These are phyloP conservation scores for Echiichthys vipera DNA, from an alignment of 2,797 vertebrate genomes.

Conservation along the genomic window DNA sequence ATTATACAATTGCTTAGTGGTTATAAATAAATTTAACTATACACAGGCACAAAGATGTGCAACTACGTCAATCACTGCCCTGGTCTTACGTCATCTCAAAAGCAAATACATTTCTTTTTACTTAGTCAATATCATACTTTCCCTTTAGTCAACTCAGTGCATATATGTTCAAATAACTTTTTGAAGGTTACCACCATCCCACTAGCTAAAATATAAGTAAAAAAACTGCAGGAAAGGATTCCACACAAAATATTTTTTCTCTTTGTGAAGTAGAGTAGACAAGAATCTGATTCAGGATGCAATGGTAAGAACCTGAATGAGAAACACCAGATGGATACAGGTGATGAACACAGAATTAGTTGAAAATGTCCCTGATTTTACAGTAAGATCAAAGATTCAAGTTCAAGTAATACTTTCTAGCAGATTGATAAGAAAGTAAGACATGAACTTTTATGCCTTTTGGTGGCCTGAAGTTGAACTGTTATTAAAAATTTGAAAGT, in stretches of 20 bases:
- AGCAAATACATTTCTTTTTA: conserved; percentile 70
- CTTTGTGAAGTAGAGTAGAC: conserved; percentile 80
- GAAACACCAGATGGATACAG: conserved; percentile 85
- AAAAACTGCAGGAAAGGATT: conserved; percentile 77
- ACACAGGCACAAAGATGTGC: conserved; percentile 76
- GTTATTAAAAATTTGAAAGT: conserved; percentile 82
- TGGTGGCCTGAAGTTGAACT: conserved; percentile 71
- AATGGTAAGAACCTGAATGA: conserved; percentile 88
- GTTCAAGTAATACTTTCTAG: conserved; percentile 94
- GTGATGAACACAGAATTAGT: conserved; percentile 86
- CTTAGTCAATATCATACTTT: conserved; percentile 83
- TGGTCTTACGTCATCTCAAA: conserved; percentile 69
- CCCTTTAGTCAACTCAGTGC: conserved; percentile 97
- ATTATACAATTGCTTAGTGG: conserved; percentile 85
- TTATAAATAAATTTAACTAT: conserved; percentile 85
- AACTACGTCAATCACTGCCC: conserved; percentile 74
- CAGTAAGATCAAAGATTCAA: conserved; percentile 87
- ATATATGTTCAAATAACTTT: conserved; percentile 87
- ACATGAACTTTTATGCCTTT: conserved; percentile 78
- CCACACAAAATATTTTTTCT: conserved; percentile 86
- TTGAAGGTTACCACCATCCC: conserved; percentile 81
- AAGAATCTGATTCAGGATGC: conserved; percentile 86
- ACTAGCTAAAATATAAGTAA: conserved; percentile 83
- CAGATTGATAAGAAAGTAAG: conserved; percentile 89
- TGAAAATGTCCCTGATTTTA: conserved; percentile 98